Conservation (phyloP, 37 sponge, comb jelly and placozoan species). For the Hexactinellida sp. region DNA sequence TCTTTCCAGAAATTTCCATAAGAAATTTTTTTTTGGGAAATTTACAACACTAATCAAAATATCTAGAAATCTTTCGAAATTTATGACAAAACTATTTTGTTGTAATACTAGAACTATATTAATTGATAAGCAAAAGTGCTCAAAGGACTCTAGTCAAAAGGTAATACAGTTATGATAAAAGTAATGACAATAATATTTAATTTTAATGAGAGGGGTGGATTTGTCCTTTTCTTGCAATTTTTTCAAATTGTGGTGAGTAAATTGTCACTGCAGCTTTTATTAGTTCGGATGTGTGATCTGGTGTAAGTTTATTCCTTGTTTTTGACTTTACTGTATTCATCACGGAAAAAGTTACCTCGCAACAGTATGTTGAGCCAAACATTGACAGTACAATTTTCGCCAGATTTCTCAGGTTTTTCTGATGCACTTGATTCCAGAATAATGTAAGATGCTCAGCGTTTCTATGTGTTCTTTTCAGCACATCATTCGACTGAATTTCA, state of each 20-base stretch:
- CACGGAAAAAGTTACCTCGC: not conserved
- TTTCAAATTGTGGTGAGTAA: not conserved
- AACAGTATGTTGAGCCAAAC: not conserved
- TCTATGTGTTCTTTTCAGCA: not conserved
- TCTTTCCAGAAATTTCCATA: too few relatives aligned
- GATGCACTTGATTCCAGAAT: not conserved
- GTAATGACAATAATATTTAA: too few relatives aligned
- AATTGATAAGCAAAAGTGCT: too few relatives aligned
- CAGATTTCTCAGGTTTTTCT: not conserved
- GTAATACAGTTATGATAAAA: too few relatives aligned
- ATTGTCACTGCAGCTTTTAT: slow-evolving; percentile 1
- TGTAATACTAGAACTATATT: too few relatives aligned
- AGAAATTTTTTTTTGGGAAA: too few relatives aligned
- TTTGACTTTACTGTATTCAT: not conserved
- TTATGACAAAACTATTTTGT: too few relatives aligned
- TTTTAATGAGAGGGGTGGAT: not conserved
- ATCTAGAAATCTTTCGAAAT: too few relatives aligned
- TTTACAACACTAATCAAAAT: too few relatives aligned
- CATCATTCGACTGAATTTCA: not conserved
- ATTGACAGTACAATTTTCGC: not conserved
- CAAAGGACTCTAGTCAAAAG: too few relatives aligned
- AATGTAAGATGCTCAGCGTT: not conserved
- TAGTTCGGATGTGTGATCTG: not conserved
- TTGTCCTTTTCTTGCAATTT: not conserved
- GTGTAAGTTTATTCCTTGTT: not conserved